Conservation (phyloP, 2,113 vertebrate genomes). For the Lontra canadensis region DNA sequence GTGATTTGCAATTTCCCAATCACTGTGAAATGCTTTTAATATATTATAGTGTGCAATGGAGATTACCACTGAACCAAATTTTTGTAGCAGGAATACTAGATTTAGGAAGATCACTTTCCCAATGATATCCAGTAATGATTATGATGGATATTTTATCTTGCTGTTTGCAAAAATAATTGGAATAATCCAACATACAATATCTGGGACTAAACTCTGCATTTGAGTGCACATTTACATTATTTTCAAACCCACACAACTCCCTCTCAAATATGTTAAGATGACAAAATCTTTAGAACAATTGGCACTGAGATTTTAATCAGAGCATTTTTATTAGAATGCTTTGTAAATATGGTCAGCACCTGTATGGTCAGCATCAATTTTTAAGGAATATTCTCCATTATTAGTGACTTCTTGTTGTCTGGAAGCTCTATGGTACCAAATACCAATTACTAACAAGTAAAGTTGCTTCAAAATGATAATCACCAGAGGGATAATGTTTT, state of each 20-base stretch:
- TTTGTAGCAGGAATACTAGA: neutral
- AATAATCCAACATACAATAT: neutral
- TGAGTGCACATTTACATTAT: neutral
- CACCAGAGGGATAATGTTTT: neutral
- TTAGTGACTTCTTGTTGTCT: neutral
- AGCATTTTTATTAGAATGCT: neutral
- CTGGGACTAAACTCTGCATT: neutral
- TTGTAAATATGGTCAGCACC: neutral
- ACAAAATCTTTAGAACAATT: neutral
- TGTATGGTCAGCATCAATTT: neutral
- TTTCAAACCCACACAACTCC: neutral
- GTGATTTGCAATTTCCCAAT: neutral
- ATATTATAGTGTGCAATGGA: neutral
- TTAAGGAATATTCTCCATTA: neutral
- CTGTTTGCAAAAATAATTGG: neutral
- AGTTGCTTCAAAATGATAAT: neutral
- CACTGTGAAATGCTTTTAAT: neutral
- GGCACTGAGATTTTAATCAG: neutral
- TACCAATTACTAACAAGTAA: neutral
- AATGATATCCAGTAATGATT: neutral
- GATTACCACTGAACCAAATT: neutral
- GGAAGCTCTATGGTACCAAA: neutral
- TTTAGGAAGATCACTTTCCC: neutral
- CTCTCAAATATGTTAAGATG: neutral
- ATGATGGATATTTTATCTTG: neutral